phyloP scores from a whole-genome alignment of 2,888 invertebrate species.

The Polyommatus iphigenia region DNA sequence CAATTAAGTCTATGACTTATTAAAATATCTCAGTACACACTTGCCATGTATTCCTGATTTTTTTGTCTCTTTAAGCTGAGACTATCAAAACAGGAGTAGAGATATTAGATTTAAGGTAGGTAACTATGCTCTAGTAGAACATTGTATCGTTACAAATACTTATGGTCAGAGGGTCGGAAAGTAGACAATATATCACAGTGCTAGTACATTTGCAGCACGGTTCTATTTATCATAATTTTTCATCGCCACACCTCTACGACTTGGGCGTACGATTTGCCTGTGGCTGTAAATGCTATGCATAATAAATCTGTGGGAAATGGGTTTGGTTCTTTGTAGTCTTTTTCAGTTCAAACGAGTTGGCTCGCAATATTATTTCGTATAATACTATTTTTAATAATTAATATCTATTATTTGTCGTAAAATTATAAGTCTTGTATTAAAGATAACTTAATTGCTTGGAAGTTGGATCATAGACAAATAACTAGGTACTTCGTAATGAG shows the following conservation, averaged over 20 bases:
- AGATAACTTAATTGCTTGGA: too few relatives aligned
- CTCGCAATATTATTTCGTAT: background rate
- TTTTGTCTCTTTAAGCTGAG: background rate
- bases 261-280: constrained; percentile 5
- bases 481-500: background rate
- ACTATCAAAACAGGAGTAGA: background rate
- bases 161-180: background rate
- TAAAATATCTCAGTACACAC: too few relatives aligned
- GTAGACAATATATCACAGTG: background rate
- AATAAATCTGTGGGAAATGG: constrained; percentile 4
- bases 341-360: background rate
- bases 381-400: too few relatives aligned
- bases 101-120: background rate
- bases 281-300: constrained; percentile 19
- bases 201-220: background rate
- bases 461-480: background rate
- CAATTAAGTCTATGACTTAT: too few relatives aligned
- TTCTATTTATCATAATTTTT: constrained; percentile 11
- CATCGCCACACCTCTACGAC: background rate
- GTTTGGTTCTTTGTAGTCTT: background rate
- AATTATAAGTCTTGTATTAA: too few relatives aligned
- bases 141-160: background rate
- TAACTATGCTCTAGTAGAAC: background rate
- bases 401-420: too few relatives aligned
- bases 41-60: too few relatives aligned